Conservation (phyloP, 2,797 vertebrate species). For the Oceanodroma leucorhoa region DNA sequence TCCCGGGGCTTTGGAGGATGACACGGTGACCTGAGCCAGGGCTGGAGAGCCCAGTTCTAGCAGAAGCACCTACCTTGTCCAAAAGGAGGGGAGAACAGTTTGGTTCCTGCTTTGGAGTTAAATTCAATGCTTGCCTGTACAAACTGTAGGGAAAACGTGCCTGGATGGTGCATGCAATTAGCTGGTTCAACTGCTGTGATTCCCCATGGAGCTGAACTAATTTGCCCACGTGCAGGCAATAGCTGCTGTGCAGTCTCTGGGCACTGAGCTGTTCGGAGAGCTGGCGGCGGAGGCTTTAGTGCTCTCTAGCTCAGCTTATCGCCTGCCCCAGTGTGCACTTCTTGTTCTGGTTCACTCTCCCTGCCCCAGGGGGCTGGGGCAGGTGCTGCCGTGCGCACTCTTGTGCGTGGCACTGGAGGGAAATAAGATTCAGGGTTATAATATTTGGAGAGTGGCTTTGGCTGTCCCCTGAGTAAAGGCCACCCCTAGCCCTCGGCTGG, state of each 20-base stretch:
- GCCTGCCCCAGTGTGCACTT: not conserved
- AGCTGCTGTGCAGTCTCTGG: not conserved
- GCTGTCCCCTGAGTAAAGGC: not conserved
- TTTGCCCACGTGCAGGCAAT: not conserved
- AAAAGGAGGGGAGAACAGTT: not conserved
- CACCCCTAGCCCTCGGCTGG: not conserved
- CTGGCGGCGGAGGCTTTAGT: not conserved
- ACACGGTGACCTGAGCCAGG: not conserved
- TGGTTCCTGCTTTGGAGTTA: not conserved
- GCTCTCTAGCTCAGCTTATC: not conserved
- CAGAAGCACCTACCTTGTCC: not conserved
- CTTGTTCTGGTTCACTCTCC: not conserved
- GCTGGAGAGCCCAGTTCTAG: not conserved
- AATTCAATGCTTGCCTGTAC: not conserved
- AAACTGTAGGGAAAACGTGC: not conserved
- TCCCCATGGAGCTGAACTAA: not conserved
- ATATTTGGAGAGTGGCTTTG: not conserved
- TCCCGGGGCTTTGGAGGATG: not conserved
- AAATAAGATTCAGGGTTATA: not conserved
- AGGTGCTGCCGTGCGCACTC: not conserved
- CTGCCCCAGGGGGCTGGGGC: fast-evolving
- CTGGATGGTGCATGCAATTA: not conserved
- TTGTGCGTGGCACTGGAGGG: not conserved
- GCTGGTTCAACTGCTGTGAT: not conserved
- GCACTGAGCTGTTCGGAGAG: not conserved